phyloP scores from a whole-genome alignment of 2,888 invertebrate genomes.

The Dynastes tityus region DNA sequence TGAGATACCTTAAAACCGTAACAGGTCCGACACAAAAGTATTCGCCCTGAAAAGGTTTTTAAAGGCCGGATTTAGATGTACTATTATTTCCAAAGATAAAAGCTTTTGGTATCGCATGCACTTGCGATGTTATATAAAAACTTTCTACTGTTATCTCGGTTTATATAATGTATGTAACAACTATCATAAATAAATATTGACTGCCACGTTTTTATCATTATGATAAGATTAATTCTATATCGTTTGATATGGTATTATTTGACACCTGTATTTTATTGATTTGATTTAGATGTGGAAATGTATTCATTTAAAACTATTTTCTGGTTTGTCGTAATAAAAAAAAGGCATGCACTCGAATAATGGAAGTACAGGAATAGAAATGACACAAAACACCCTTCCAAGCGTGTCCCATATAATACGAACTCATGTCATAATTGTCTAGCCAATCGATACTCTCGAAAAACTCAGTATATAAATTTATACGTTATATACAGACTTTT shows the following conservation, averaged over 20 bases:
- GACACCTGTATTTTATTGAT: neutral
- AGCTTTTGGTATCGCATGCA: too few relatives aligned
- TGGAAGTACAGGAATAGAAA: too few relatives aligned
- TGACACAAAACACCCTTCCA: too few relatives aligned
- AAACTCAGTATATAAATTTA: neutral
- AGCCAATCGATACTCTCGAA: too few relatives aligned
- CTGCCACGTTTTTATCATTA: neutral
- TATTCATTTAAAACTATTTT: too few relatives aligned
- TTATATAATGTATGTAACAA: neutral
- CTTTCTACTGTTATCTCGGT: neutral
- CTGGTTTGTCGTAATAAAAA: too few relatives aligned
- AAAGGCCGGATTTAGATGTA: neutral
- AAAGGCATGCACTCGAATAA: too few relatives aligned
- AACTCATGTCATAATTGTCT: too few relatives aligned
- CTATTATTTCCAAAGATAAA: neutral
- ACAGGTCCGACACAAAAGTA: conserved; percentile 15
- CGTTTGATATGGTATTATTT: neutral
- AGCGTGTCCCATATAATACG: too few relatives aligned
- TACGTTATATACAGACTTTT: neutral
- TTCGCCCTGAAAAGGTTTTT: neutral
- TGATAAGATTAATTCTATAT: neutral
- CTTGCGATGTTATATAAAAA: too few relatives aligned
- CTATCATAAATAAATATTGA: conserved; percentile 15
- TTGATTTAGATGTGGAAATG: neutral
- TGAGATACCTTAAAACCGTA: conserved; percentile 1